A percentile compares a stretch with the other conserved stretches of the same genome.
Evolutionary conservation across 2,888 invertebrate species (phyloP).

Genomic region (Ptycholaimellus sp.): DNA sequence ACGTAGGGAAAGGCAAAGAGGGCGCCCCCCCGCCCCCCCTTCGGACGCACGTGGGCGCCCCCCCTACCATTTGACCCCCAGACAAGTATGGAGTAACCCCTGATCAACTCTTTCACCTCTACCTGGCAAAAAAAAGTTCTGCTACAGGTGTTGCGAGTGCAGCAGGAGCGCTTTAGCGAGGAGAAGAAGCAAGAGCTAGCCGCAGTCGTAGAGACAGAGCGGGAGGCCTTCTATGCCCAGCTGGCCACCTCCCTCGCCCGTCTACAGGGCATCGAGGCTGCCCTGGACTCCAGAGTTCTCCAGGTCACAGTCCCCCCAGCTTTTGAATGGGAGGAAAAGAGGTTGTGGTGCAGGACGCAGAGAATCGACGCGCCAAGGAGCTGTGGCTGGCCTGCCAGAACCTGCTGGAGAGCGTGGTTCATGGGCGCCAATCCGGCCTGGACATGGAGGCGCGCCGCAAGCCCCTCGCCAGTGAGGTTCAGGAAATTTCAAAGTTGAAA

Average conservation of each 20-base stretch:
- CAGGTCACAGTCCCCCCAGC: conserved; percentile 34
- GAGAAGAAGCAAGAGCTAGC: too few species aligned
- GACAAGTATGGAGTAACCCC: not conserved
- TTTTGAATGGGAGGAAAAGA: not conserved
- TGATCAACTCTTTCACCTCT: not conserved
- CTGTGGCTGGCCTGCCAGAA: conserved; percentile 82
- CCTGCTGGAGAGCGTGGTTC: conserved; percentile 44
- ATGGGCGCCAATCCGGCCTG: conserved; percentile 29
- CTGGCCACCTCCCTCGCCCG: conserved; percentile 48
- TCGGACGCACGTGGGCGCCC: too few species aligned
- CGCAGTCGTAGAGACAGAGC: conserved; percentile 42
- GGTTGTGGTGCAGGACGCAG: conserved; percentile 22
- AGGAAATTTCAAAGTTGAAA: too few species aligned
- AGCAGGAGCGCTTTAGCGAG: conserved; percentile 27
- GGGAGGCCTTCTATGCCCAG: conserved; percentile 43
- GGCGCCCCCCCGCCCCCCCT: too few species aligned
- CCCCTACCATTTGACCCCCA: too few species aligned
- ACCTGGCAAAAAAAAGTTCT: too few species aligned
- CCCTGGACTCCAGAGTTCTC: conserved; percentile 35
- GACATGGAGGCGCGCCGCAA: conserved; percentile 18
- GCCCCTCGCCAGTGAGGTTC: conserved; percentile 18
- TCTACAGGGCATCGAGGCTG: conserved; percentile 49
- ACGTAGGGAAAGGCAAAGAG: too few species aligned
- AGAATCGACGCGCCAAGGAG: conserved; percentile 43
- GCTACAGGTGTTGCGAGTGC: not conserved